A percentile compares a stretch with the other conserved stretches of the same genome.
These are phyloP conservation scores for Cephus rjabovi DNA, from an alignment of 2,888 invertebrate genomes.

Conservation along the genomic window DNA sequence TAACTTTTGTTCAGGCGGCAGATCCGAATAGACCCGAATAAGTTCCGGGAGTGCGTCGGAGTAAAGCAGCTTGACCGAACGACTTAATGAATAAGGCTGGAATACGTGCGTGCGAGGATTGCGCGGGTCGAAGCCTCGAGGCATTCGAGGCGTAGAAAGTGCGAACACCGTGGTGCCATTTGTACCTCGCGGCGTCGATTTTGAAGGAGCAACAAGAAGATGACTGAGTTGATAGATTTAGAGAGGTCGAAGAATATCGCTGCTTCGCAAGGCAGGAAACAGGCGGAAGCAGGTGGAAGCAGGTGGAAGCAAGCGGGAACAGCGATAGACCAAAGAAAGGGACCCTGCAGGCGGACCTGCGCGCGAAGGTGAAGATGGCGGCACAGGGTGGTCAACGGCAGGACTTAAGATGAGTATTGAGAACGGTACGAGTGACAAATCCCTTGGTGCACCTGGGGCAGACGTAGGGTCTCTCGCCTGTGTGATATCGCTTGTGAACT, in stretches of 20 bases:
- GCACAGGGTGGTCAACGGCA: conserved; percentile 25
- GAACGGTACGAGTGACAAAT: conserved; percentile 71
- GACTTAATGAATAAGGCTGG: not conserved
- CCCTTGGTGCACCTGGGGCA: conserved; percentile 71
- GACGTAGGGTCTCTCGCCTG: conserved; percentile 70
- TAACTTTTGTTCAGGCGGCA: not conserved
- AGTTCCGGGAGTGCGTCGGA: not conserved
- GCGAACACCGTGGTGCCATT: not conserved
- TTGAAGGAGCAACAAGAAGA: not conserved
- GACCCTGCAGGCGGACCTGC: not conserved
- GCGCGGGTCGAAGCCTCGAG: not conserved
- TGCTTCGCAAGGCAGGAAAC: not conserved
- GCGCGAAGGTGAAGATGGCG: not conserved
- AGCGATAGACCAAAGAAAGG: not conserved
- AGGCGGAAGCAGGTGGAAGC: too few species aligned
- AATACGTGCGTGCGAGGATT: too few species aligned
- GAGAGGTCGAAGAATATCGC: not conserved
- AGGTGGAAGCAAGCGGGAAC: too few species aligned
- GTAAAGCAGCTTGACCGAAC: not conserved
- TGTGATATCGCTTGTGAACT: conserved; percentile 70
- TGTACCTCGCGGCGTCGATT: not conserved
- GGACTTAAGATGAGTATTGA: conserved; percentile 69
- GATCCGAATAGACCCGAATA: not conserved
- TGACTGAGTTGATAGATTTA: not conserved
- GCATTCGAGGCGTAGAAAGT: not conserved